These are phyloP conservation scores for Leucoptera coffeella DNA, from an alignment of 2,888 invertebrate species.

Conservation along the genomic window DNA sequence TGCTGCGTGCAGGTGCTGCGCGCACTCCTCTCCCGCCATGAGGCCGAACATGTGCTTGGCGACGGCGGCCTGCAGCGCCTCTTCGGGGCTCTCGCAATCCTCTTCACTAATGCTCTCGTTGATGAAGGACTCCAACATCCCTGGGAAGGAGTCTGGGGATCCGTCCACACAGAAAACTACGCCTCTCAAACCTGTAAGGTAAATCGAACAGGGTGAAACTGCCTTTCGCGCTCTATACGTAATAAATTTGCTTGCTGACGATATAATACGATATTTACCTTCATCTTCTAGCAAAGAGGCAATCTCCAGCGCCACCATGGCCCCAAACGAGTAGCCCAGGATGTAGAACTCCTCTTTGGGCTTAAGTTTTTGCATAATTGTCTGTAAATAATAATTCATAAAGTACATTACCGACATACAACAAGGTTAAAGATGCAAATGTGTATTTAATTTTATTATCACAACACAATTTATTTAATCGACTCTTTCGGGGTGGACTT, in stretches of 20 bases:
- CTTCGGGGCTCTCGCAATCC: too few relatives aligned
- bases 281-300: constrained; percentile 5
- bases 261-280: too few relatives aligned
- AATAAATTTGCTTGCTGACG: neutral
- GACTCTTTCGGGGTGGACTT: neutral
- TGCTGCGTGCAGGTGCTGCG: constrained; percentile 1
- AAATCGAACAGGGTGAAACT: neutral
- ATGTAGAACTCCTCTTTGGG: constrained; percentile 5
- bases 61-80: constrained; percentile 3
- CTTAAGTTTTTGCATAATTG: constrained; percentile 3
- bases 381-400: too few relatives aligned
- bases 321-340: constrained; percentile 6
- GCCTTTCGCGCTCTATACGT: too few relatives aligned
- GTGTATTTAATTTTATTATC: too few relatives aligned
- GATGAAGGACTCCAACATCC: neutral
- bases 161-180: constrained; percentile 5
- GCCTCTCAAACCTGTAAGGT: constrained; percentile 2
- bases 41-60: constrained; percentile 2
- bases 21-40: neutral
- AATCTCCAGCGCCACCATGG: constrained; percentile 6
- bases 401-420: too few relatives aligned
- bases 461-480: neutral
- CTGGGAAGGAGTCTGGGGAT: neutral
- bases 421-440: too few relatives aligned
- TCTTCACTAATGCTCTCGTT: too few relatives aligned